Evolutionary conservation across 1,140 invertebrate genomes (phyloP).

Genomic region (Pantala flavescens): DNA sequence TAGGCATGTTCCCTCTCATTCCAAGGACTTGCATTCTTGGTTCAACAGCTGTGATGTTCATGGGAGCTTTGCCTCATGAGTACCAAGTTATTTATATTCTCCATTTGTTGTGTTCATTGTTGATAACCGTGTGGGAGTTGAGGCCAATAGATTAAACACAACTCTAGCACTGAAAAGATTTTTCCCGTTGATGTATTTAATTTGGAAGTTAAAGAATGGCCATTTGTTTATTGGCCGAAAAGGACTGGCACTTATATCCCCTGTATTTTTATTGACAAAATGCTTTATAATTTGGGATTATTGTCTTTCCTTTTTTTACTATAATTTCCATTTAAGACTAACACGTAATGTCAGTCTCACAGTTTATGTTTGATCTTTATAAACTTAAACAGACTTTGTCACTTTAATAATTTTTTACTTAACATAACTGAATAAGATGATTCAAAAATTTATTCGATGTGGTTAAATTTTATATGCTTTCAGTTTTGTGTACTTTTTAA

Average conservation of each 20-base stretch:
- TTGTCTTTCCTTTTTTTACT: not conserved
- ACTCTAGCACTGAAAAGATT: not conserved
- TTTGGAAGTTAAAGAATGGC: too few species aligned
- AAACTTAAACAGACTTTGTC: not conserved
- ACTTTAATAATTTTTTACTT: not conserved
- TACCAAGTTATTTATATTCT: not conserved
- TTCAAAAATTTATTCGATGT: not conserved
- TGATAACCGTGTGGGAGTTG: not conserved
- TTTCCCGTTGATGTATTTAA: too few species aligned
- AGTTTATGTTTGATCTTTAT: not conserved
- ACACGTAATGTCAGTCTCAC: not conserved
- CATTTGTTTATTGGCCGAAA: too few species aligned
- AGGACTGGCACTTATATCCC: too few species aligned
- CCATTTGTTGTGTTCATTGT: conserved; percentile 9
- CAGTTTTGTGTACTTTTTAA: not conserved
- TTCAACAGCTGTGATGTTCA: not conserved
- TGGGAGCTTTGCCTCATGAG: not conserved
- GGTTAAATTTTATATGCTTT: conserved; percentile 8
- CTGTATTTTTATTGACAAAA: not conserved
- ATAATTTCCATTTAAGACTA: not conserved
- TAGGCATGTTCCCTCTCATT: not conserved
- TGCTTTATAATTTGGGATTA: not conserved
- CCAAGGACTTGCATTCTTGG: too few species aligned
- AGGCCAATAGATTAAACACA: not conserved
- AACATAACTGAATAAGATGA: not conserved